Conservation (phyloP, 2,888 invertebrate genomes). For the Norana najaformis region DNA sequence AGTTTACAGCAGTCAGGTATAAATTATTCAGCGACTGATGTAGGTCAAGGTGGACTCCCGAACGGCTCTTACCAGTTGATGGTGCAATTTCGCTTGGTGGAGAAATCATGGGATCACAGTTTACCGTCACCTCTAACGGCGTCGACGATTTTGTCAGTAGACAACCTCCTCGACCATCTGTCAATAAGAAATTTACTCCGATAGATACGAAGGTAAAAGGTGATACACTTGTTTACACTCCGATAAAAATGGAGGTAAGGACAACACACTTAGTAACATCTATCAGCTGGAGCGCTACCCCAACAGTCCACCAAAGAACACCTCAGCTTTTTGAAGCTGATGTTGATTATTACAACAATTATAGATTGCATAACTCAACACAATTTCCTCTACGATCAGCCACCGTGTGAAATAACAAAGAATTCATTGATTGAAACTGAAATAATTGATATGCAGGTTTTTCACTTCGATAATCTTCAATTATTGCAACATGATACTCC, state of each 20-base stretch:
- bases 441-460: not conserved
- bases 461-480: not conserved
- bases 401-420: not conserved
- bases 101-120: constrained; percentile 13
- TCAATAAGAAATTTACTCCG: not conserved
- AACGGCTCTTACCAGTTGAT: not conserved
- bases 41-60: not conserved
- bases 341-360: not conserved
- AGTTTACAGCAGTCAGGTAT: too few species aligned
- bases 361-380: not conserved
- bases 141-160: not conserved
- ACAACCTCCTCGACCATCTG: not conserved
- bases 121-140: not conserved
- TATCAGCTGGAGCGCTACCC: not conserved
- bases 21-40: too few species aligned
- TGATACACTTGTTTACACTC: not conserved
- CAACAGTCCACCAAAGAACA: not conserved
- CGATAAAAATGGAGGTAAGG: not conserved
- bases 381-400: not conserved
- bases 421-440: not conserved
- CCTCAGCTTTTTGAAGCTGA: not conserved
- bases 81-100: constrained; percentile 13
- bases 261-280: not conserved
- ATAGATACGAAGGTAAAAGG: not conserved
- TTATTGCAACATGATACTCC: not conserved